Percentiles rank a stretch among this genome's conserved stretches.
These are phyloP conservation scores for Rana temporaria DNA, from an alignment of 2,113 vertebrate species.

Conservation along the genomic window DNA sequence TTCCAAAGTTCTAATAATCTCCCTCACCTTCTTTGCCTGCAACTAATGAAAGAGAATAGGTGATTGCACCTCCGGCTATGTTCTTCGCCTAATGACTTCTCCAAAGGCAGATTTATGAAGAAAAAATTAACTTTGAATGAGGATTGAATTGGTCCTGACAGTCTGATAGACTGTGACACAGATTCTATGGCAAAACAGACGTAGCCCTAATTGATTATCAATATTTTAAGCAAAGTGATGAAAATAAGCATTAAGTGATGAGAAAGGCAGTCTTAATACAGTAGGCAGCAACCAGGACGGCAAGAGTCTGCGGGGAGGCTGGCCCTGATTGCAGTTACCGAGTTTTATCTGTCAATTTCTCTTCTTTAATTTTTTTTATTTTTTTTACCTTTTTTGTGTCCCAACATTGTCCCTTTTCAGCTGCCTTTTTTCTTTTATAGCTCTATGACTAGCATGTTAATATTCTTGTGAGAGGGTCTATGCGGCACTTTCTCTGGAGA, in stretches of 20 bases:
- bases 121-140: constrained; percentile 97
- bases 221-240: constrained; percentile 99
- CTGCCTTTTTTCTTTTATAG: constrained; percentile 49
- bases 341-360: constrained; percentile 64
- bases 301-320: constrained; percentile 68
- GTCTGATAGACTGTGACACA: constrained; percentile 96
- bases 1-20: constrained; percentile 99
- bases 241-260: constrained; percentile 99
- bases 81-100: constrained; percentile 97
- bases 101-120: constrained; percentile 95
- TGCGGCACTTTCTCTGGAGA: constrained; percentile 56
- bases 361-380: constrained; percentile 7
- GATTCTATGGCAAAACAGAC: constrained; percentile 99
- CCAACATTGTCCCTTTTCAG: constrained; percentile 62
- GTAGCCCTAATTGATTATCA: constrained; percentile 99
- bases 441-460: constrained; percentile 64
- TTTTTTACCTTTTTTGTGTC: constrained; percentile 63
- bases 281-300: constrained; percentile 73
- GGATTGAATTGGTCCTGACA: constrained; percentile 96
- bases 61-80: constrained; percentile 98
- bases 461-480: constrained; percentile 53
- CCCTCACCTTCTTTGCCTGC: constrained; percentile 99
- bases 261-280: constrained; percentile 89
- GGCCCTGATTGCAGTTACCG: constrained; percentile 62
- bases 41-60: constrained; percentile 99